Conservation (phyloP, 2,797 vertebrate genomes). For the Chelon auratus region DNA sequence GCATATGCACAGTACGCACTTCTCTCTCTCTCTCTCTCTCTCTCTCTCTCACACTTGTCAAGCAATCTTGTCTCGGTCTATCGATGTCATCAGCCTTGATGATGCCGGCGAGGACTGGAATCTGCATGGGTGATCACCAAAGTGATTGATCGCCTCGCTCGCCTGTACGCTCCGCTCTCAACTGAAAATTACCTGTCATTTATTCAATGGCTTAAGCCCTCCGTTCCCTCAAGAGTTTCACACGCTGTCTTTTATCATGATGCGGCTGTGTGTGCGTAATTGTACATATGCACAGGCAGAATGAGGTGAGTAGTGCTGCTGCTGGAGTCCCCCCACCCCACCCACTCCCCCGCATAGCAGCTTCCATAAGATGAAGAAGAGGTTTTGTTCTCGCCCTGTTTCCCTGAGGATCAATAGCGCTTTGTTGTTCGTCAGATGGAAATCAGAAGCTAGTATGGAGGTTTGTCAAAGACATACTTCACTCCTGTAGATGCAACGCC, state of each 20-base stretch:
- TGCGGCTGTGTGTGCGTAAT: slow-evolving; percentile 39
- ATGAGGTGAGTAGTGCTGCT: slow-evolving; percentile 18
- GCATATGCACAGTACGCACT: slow-evolving; percentile 22
- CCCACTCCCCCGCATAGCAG: not conserved
- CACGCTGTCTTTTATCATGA: slow-evolving; percentile 44
- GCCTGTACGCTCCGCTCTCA: slow-evolving; percentile 73
- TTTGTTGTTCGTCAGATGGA: slow-evolving; percentile 79
- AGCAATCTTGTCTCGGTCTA: slow-evolving; percentile 65
- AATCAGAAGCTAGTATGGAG: slow-evolving; percentile 79
- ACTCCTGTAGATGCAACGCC: slow-evolving; percentile 72
- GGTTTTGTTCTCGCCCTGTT: slow-evolving; percentile 58
- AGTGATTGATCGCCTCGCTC: slow-evolving; percentile 85
- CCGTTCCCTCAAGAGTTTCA: slow-evolving; percentile 67
- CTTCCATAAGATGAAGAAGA: slow-evolving; percentile 48
- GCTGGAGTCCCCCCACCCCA: slow-evolving; percentile 22
- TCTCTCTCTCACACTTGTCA: slow-evolving; percentile 52
- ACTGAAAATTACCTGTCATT: slow-evolving; percentile 89
- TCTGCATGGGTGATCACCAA: slow-evolving; percentile 83
- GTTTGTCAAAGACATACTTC: slow-evolving; percentile 55
- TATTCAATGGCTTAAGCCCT: slow-evolving; percentile 80
- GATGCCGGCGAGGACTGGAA: slow-evolving; percentile 76
- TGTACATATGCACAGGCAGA: slow-evolving; percentile 35
- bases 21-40: not conserved
- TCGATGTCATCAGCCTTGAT: slow-evolving; percentile 80
- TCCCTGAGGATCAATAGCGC: slow-evolving; percentile 86